Evolutionary conservation across 2,888 invertebrate species (phyloP).

Genomic region (Pasiphila rectangulata): DNA sequence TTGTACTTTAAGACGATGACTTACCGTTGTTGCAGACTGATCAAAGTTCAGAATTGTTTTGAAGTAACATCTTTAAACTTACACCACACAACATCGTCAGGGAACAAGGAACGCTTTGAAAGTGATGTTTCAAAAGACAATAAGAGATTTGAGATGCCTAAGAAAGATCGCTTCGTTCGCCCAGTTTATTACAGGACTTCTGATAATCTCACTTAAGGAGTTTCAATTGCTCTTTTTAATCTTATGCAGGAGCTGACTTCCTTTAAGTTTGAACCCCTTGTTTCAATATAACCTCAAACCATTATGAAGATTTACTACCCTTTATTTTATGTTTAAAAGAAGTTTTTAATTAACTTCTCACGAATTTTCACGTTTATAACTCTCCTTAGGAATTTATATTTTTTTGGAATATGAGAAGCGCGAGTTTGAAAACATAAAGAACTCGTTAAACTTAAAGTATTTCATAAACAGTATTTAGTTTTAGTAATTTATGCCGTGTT

Average conservation of each 20-base stretch:
- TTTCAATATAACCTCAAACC: slow-evolving; percentile 5
- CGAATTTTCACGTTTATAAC: too few relatives aligned
- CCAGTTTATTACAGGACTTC: slow-evolving; percentile 45
- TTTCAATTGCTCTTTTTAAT: slow-evolving; percentile 36
- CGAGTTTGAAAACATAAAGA: too few relatives aligned
- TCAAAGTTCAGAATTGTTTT: too few relatives aligned
- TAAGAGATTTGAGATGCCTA: slow-evolving; percentile 48
- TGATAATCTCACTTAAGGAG: slow-evolving; percentile 32
- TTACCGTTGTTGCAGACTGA: too few relatives aligned
- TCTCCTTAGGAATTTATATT: too few relatives aligned
- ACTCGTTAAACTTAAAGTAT: too few relatives aligned
- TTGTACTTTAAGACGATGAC: too few relatives aligned
- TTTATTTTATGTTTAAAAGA: background rate
- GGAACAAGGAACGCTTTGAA: slow-evolving; percentile 43
- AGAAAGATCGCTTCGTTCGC: slow-evolving; percentile 51
- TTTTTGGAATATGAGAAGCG: too few relatives aligned
- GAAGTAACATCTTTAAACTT: slow-evolving; percentile 37
- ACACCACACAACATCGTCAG: slow-evolving; percentile 35
- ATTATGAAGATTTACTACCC: background rate
- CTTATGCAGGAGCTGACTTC: slow-evolving; percentile 19
- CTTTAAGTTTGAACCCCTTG: slow-evolving; percentile 6
- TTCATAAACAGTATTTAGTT: too few relatives aligned
- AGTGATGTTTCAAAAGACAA: slow-evolving; percentile 54
- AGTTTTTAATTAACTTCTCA: background rate
- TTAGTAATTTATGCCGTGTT: too few relatives aligned